Base-by-base conservation (phyloP, 2,888 invertebrate species). In the Ypsolopha sequella region DNA sequence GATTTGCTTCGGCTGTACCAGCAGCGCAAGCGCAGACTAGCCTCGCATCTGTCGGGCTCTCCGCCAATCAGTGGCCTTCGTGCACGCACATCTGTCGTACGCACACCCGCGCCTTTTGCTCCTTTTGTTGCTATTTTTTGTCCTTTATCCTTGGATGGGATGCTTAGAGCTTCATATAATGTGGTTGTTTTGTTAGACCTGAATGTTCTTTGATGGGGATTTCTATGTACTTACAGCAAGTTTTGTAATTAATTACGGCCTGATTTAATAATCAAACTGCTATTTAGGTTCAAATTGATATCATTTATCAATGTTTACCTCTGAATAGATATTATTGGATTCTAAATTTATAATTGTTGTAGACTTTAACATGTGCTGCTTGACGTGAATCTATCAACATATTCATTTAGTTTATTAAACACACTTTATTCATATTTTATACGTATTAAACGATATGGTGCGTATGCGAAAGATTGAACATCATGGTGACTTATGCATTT, bases 11-110 rank as follows among this genome's bases (percentile, higher is more conserved):
- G 52, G 44, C 47, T 41, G 41, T 24, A 46, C 38, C 38, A 24
- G 10, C 24, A 6, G 35, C 39, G 44, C 44, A 13, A 7, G 44
- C 36, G 50, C 51, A 49, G 35, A 14, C 35, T 41, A 7, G 39
- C 14, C 33, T 64, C 67, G 66, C 82, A 84, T 80, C 82, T 85
- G 82, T 70, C 69, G 68, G 50, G 49, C 55, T 54, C 36, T 56
- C 62, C 61, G 58, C 84, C 81, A 82, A 84, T 85, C 73, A 74
- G 68, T 57, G 62, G 61, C 70, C 65, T 67, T 71, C 68, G 70
- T 66, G 41, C 53, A 61, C 68, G 68, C 72, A 76, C 85, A 85
- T 80, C 85, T 85, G 85, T 73, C 69, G 65, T 64, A 60, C 62
- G 64, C 62, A 65, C 66, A 63, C 69, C 69, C 65, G 68, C 66